Evolutionary conservation across 2,113 vertebrate species (phyloP).

Genomic region (Gymnarchus niloticus): DNA sequence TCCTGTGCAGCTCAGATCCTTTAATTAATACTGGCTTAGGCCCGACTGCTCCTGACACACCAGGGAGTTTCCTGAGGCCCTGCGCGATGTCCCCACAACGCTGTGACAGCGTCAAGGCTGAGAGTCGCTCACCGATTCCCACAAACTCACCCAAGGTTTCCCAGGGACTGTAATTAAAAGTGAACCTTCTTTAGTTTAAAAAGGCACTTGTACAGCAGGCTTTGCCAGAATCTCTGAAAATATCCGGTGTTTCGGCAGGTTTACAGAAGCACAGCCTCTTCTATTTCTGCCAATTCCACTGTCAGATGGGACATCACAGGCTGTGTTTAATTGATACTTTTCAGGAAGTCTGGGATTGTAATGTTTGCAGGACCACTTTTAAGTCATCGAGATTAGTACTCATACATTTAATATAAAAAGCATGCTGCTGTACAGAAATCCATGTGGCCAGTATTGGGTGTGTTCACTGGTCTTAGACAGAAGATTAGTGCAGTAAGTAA

Average conservation of each 20-base stretch:
- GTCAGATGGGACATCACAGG: not conserved
- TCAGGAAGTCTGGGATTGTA: not conserved
- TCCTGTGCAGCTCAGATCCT: conserved; percentile 59
- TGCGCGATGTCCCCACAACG: conserved; percentile 47
- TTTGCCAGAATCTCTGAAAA: conserved; percentile 15
- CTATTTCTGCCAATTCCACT: not conserved
- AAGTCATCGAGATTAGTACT: not conserved
- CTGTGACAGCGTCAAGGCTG: conserved; percentile 26
- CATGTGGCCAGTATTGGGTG: conserved; percentile 25
- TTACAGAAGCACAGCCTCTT: not conserved
- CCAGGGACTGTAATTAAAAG: conserved; percentile 35
- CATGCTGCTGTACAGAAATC: conserved; percentile 31
- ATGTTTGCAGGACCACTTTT: not conserved
- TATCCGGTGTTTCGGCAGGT: not conserved
- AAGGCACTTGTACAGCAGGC: conserved; percentile 25
- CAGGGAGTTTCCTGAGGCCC: conserved; percentile 66
- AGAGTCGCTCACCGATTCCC: conserved; percentile 15
- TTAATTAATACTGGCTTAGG: conserved; percentile 75
- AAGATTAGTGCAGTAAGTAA: conserved; percentile 40
- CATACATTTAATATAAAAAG: not conserved
- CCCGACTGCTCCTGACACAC: conserved; percentile 66
- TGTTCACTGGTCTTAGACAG: conserved; percentile 37
- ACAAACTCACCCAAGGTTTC: not conserved
- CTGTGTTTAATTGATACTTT: not conserved
- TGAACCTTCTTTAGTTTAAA: conserved; percentile 27